Evolutionary conservation across 2,113 vertebrate genomes (phyloP), one percentile per base, ranked within the genome.

Genomic region (Muscicapa adusta): DNA sequence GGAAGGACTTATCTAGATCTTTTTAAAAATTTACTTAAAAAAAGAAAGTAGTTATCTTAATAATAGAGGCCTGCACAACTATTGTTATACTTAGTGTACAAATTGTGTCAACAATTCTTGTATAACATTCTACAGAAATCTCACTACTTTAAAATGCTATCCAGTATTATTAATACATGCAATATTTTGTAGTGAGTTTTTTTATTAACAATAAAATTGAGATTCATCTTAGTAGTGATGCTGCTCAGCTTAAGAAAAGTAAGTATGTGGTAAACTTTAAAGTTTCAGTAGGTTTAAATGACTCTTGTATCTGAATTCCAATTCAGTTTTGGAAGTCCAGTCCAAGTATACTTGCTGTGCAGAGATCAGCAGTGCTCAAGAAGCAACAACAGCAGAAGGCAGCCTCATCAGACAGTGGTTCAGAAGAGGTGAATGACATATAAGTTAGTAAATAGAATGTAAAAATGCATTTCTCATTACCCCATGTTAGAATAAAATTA

Each of bases 241-340:
- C 70, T 88, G 57, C 61, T 93, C 33, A 61, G 58, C 70, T 82
- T 89, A 81, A 18, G 40, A 84, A 85, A 86, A 86, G 60, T 79
- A 70, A 23, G 7, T 58, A 51, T 78, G 29, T 85, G 56, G 43
- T 47, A 75, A 88, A 29, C 33, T 47, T 70, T n/a, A 66, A 76
- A 48, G 40, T 91, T 92, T 89, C 28, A 57, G 3, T 75, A 34
- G 67, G 31, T 48, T 94, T 94, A 53, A 71, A 58, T 96, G 19
- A 43, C 87, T 61, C 85, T 96, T 96, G 47, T 96, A 16, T 97
- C 78, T 95, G 66, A 89, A 95, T 94, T 86, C 48, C 62, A 79
- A 65, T 95, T 92, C 73, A 99, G 99, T 99, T 99, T 97, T 99
- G 99, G 99, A 99, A 99, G 97, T 99, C 99, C 68, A 99, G 98